phyloP scores from a whole-genome alignment of 2,888 invertebrate genomes.

The Cosmopolites sordidus region DNA sequence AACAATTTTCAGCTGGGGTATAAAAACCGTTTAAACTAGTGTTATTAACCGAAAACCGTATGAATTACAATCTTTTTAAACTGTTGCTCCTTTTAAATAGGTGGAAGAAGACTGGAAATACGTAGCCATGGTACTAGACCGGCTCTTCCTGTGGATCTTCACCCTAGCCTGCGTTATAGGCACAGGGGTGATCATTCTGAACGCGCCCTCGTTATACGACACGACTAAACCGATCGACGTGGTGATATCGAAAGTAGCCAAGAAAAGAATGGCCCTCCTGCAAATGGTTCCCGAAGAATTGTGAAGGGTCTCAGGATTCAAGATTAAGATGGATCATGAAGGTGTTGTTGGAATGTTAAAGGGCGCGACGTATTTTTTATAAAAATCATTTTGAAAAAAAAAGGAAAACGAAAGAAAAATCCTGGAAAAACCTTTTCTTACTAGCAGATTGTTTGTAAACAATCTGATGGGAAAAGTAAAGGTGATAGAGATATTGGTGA shows the following conservation, averaged over 20 bases:
- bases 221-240: conserved; percentile 86
- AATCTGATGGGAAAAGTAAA: not conserved
- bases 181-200: conserved; percentile 80
- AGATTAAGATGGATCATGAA: too few relatives aligned
- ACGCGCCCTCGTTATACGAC: conserved; percentile 90
- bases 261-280: conserved; percentile 82
- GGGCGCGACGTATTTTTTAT: too few relatives aligned
- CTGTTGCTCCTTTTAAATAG: conserved; percentile 48
- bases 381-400: too few relatives aligned
- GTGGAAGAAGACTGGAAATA: conserved; percentile 98
- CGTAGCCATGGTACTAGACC: conserved; percentile 93
- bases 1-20: too few relatives aligned
- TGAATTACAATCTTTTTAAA: too few relatives aligned
- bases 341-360: too few relatives aligned
- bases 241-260: conserved; percentile 85
- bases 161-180: conserved; percentile 90
- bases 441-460: too few relatives aligned
- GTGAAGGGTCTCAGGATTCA: conserved; percentile 36
- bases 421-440: too few relatives aligned
- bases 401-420: too few relatives aligned
- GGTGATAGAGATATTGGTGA: not conserved
- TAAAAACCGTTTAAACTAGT: too few relatives aligned
- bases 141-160: conserved; percentile 93
- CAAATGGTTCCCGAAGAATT: conserved; percentile 72
- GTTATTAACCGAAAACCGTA: too few relatives aligned